These are phyloP conservation scores for Epizoanthus illoricatus DNA, from an alignment of 92 coral and sea anemone species.

Conservation along the genomic window DNA sequence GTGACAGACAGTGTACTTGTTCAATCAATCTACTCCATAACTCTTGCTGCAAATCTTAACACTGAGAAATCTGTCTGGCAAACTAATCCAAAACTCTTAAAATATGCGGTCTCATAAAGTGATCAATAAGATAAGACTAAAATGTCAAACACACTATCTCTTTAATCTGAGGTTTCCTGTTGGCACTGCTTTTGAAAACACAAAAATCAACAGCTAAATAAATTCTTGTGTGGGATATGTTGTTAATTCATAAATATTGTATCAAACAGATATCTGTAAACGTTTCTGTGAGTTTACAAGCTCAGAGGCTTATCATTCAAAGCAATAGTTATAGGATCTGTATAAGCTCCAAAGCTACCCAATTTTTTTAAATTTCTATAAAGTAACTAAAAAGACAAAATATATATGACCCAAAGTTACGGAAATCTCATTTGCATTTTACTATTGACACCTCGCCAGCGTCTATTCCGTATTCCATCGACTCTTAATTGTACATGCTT, in stretches of 20 bases:
- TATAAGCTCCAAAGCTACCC: not conserved
- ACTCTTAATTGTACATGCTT: not conserved
- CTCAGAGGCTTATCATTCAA: not conserved
- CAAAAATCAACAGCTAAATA: not conserved
- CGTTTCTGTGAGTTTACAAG: not conserved
- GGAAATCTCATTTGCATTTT: not conserved
- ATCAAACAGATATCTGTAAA: not conserved
- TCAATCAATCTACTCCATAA: not conserved
- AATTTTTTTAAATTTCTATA: not conserved
- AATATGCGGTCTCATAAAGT: slow-evolving; percentile 5
- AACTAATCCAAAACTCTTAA: slow-evolving; percentile 6
- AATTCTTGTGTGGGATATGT: not conserved
- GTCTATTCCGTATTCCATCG: not conserved
- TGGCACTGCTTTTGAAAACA: slow-evolving; percentile 13
- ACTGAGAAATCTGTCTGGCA: not conserved
- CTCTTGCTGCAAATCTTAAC: not conserved
- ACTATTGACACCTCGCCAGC: not conserved
- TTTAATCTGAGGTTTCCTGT: slow-evolving; percentile 30
- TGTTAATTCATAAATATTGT: not conserved
- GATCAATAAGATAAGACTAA: not conserved
- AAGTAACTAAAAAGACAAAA: not conserved
- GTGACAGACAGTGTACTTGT: slow-evolving; percentile 7
- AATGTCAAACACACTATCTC: slow-evolving; percentile 20
- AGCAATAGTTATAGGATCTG: slow-evolving; percentile 7
- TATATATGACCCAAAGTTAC: not conserved